Conservation (phyloP, 2,888 invertebrate genomes). For the Harpagoxenus sublaevis region DNA sequence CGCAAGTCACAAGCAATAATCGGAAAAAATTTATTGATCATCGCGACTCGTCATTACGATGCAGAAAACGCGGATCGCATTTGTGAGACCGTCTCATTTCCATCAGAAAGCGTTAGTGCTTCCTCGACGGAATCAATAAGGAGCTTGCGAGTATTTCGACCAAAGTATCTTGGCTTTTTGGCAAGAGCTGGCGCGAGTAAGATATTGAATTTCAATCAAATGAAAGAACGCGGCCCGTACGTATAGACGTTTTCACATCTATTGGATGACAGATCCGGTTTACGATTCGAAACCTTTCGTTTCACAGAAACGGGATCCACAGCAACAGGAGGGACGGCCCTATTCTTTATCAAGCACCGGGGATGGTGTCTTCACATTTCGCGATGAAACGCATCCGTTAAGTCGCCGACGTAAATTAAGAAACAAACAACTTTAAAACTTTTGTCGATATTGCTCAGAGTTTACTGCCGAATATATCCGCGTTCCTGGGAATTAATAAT, state of each 20-base stretch:
- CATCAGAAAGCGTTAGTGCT: constrained; percentile 5
- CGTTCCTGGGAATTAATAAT: neutral
- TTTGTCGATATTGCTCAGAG: constrained; percentile 5
- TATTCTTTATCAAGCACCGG: constrained; percentile 1
- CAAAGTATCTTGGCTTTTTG: constrained; percentile 13
- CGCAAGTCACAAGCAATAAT: constrained; percentile 4
- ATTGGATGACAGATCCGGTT: constrained; percentile 24
- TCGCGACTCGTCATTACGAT: neutral
- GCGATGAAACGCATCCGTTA: neutral
- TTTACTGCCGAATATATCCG: neutral
- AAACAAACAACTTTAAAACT: neutral
- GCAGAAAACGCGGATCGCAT: neutral
- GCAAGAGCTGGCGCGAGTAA: neutral
- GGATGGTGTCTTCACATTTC: constrained; percentile 6
- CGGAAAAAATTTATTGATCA: neutral
- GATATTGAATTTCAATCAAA: constrained; percentile 29
- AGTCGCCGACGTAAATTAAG: neutral
- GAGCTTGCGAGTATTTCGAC: neutral
- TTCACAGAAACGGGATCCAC: neutral
- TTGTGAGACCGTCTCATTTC: neutral
- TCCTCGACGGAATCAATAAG: neutral
- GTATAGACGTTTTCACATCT: neutral
- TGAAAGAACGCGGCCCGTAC: neutral
- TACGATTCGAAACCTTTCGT: constrained; percentile 11
- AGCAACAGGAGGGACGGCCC: neutral